Conservation (phyloP, 23 tunicate genomes). For the Diplosoma virens region DNA sequence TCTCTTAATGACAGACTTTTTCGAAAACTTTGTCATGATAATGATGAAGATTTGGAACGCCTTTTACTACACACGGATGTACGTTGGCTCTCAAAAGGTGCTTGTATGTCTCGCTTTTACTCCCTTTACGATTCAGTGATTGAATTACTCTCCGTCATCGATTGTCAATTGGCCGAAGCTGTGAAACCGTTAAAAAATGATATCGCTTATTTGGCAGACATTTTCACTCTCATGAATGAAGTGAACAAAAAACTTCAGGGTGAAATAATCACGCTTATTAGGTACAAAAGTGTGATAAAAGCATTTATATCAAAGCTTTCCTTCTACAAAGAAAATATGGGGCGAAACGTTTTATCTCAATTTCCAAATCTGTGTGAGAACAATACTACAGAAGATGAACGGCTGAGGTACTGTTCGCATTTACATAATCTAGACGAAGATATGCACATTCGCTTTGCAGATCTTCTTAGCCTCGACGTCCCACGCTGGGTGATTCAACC, state of each 20-base stretch:
- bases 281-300: constrained; percentile 22
- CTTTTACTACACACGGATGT: constrained; percentile 39
- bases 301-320: constrained; percentile 19
- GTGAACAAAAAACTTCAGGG: constrained; percentile 56
- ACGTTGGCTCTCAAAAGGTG: constrained; percentile 48
- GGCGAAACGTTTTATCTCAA: constrained; percentile 31
- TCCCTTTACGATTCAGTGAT: constrained; percentile 39
- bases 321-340: constrained; percentile 15
- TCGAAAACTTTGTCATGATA: constrained; percentile 32
- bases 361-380: constrained; percentile 35
- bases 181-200: constrained; percentile 29
- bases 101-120: constrained; percentile 34
- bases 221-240: constrained; percentile 35
- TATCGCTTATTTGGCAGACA: no score
- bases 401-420: no score
- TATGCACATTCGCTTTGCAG: constrained; percentile 30
- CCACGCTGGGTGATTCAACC: no score
- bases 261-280: constrained; percentile 35
- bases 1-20: constrained; percentile 37
- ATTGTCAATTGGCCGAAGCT: constrained; percentile 25
- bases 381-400: constrained; percentile 12
- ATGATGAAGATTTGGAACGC: constrained; percentile 51
- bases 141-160: constrained; percentile 24
- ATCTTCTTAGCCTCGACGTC: no score
- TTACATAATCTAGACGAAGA: constrained; percentile 7